A percentile compares a stretch with the other conserved stretches of the same genome.
phyloP scores from a whole-genome alignment of 2,888 invertebrate species.

The Agrochola lychnidis region DNA sequence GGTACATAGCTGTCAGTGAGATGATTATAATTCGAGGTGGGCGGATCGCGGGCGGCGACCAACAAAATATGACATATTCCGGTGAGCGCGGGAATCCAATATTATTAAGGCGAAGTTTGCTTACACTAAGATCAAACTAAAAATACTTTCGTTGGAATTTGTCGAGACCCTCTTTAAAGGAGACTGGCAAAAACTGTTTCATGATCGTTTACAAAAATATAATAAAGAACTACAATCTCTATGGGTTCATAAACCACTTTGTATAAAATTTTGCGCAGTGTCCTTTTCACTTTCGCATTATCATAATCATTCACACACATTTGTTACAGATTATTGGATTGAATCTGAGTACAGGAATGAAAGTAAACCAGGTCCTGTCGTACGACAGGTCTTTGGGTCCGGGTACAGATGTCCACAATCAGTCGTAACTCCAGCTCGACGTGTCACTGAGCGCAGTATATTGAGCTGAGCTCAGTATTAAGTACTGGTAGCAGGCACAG shows the following conservation, averaged over 20 bases:
- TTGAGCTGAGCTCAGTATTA: slow-evolving; percentile 12
- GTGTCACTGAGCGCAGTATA: slow-evolving; percentile 25
- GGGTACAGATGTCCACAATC: not conserved
- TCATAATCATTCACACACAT: not conserved
- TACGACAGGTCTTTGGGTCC: not conserved
- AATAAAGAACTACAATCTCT: not conserved
- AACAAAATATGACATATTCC: not conserved
- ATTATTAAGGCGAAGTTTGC: slow-evolving; percentile 10
- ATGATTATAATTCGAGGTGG: slow-evolving; percentile 10
- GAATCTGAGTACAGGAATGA: not conserved
- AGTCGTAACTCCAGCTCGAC: slow-evolving; percentile 32
- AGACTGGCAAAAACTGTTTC: not conserved
- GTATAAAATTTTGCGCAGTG: not conserved
- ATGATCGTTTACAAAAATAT: not conserved
- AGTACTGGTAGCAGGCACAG: not conserved
- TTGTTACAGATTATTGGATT: not conserved
- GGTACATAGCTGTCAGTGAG: slow-evolving; percentile 11
- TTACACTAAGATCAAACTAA: not conserved
- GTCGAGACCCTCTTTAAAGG: not conserved
- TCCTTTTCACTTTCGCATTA: not conserved
- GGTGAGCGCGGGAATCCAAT: slow-evolving; percentile 1
- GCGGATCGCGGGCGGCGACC: slow-evolving; percentile 2
- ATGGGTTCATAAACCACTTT: not conserved
- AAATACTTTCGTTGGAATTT: not conserved
- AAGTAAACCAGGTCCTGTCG: slow-evolving; percentile 13